Percentiles rank a stretch among this genome's conserved stretches.
phyloP scores from a whole-genome alignment of 2,888 invertebrate genomes.

The Elmis aenea region DNA sequence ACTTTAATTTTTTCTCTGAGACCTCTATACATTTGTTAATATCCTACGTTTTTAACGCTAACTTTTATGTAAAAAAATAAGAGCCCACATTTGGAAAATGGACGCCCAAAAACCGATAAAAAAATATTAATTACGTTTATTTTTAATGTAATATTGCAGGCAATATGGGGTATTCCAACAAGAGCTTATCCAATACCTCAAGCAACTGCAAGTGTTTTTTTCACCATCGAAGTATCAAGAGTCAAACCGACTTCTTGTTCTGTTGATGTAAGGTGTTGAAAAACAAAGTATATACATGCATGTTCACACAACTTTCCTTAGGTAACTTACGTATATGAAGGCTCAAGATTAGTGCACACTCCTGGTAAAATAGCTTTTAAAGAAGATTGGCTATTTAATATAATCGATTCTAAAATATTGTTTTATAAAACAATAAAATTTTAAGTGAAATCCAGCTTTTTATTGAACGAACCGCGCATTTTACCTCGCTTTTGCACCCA shows the following conservation, averaged over 20 bases:
- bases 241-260: conserved; percentile 31
- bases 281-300: too few species aligned
- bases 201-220: conserved; percentile 46
- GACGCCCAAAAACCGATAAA: too few species aligned
- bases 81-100: too few species aligned
- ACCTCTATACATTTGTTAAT: too few species aligned
- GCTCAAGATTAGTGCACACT: conserved; percentile 34
- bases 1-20: too few species aligned
- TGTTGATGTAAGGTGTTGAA: conserved; percentile 32
- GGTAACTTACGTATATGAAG: conserved; percentile 44
- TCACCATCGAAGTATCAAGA: conserved; percentile 41
- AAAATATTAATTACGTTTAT: not conserved
- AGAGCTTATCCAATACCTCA: conserved; percentile 45
- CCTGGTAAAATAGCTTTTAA: conserved; percentile 36
- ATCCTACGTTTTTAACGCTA: too few species aligned
- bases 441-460: too few species aligned
- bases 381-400: conserved; percentile 42
- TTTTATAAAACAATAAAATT: conserved; percentile 33
- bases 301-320: conserved; percentile 20
- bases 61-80: too few species aligned
- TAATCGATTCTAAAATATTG: conserved; percentile 41
- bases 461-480: too few species aligned
- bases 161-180: conserved; percentile 46
- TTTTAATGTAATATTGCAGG: conserved; percentile 36
- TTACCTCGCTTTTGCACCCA: too few species aligned